A percentile compares a stretch with the other conserved stretches of the same genome.
phyloP scores from a whole-genome alignment of 2,888 invertebrate genomes.

The Mechanitis messenoides region DNA sequence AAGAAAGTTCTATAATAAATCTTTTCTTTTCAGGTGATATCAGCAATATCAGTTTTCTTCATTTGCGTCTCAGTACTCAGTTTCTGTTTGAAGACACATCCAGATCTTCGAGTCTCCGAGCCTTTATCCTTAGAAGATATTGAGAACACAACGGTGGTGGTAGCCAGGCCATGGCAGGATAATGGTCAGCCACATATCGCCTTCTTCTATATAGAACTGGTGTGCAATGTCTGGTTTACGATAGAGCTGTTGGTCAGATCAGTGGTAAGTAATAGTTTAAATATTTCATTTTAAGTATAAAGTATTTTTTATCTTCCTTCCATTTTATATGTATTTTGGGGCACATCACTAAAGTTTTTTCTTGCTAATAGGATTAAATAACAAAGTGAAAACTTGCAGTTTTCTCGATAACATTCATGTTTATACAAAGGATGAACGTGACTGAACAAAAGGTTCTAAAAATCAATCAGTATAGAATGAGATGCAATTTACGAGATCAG shows the following conservation, averaged over 20 bases:
- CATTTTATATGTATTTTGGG: no score
- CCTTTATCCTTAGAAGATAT: slow-evolving; percentile 34
- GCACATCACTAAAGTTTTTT: no score
- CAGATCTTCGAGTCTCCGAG: slow-evolving; percentile 83
- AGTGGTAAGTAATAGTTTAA: slow-evolving; percentile 80
- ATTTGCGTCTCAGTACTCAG: slow-evolving; percentile 96
- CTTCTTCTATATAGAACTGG: slow-evolving; percentile 94
- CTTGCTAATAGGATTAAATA: no score
- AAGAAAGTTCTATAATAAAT: neutral
- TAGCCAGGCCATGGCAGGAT: slow-evolving; percentile 61
- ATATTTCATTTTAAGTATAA: neutral
- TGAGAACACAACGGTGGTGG: slow-evolving; percentile 35
- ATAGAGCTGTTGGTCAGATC: slow-evolving; percentile 92
- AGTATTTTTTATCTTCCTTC: no score
- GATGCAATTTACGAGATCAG: neutral
- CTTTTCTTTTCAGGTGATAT: slow-evolving; percentile 83
- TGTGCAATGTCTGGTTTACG: slow-evolving; percentile 97
- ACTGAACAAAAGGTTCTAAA: slow-evolving; percentile 3
- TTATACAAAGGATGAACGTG: slow-evolving; percentile 5
- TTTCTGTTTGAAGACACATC: slow-evolving; percentile 97
- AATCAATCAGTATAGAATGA: neutral
- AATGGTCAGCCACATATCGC: slow-evolving; percentile 81
- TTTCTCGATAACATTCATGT: neutral
- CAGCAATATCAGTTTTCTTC: slow-evolving; percentile 95
- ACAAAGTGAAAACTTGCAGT: neutral